Evolutionary conservation across 2,888 invertebrate genomes (phyloP).

Genomic region (Spilarctia lutea): DNA sequence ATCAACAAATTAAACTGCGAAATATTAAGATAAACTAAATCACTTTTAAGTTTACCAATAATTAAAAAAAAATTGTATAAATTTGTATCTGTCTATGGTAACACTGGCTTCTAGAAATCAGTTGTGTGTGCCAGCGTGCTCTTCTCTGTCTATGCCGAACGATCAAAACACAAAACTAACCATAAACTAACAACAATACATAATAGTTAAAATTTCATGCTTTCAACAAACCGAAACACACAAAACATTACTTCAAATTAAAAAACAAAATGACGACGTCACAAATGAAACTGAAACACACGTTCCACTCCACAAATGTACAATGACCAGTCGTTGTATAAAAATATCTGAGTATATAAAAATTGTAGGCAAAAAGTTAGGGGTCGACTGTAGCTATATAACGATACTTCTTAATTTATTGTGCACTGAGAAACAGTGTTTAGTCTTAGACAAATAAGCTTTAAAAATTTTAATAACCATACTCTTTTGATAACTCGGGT

Average conservation of each 20-base stretch:
- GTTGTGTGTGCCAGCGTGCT: background rate
- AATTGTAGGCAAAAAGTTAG: constrained; percentile 54
- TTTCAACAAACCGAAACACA: constrained; percentile 32
- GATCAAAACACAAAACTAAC: constrained; percentile 30
- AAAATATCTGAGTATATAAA: constrained; percentile 61
- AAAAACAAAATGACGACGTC: constrained; percentile 18
- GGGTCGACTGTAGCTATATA: constrained; percentile 48
- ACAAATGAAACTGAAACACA: constrained; percentile 35
- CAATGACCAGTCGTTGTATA: constrained; percentile 54
- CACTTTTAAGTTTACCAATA: background rate
- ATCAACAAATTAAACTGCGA: background rate
- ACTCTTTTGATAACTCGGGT: background rate
- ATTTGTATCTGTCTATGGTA: background rate
- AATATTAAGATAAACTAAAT: background rate
- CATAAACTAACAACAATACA: constrained; percentile 50
- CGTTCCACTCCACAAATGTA: constrained; percentile 39
- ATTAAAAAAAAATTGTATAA: too few species aligned
- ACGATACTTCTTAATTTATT: constrained; percentile 22
- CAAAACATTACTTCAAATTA: constrained; percentile 21
- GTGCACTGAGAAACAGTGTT: constrained; percentile 36
- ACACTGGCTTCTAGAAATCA: background rate
- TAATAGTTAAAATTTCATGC: constrained; percentile 46
- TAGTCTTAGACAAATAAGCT: constrained; percentile 10
- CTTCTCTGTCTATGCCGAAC: background rate
- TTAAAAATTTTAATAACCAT: background rate